Base-by-base conservation (phyloP, 2,113 vertebrate genomes). In the Pseudopodoces humilis region DNA sequence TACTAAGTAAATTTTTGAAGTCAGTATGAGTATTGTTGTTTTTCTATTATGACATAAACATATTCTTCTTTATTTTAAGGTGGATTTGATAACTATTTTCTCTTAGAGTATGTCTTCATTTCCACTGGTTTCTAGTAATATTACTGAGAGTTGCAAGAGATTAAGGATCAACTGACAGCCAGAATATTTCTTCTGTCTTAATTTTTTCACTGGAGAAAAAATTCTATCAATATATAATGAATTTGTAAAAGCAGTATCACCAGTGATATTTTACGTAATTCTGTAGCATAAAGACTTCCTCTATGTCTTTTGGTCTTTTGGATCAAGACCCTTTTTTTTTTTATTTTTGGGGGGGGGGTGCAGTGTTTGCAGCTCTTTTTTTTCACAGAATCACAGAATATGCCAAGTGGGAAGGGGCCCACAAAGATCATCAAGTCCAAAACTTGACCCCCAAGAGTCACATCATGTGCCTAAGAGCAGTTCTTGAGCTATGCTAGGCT, bases 401-500 rank as follows among this genome's bases (percentile, higher is more conserved):
- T 10, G 2, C 4, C 30, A 14, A 47, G 6, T 41, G 24, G 4
- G 13, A 87, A 47, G 14, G 24, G 11, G 47, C 3, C 23, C 2
- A 3, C 11, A 30, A 47, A 11, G 24, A 64, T n/a, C 9, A 55
- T 33, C 0, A 1, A 25, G 41, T 47, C 15, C 16, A 56, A 41
- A 13, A 12, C 16, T 21, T 55, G 43, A 13, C 9, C 13, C 18
- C 19, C 23, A 56, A 22, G n/a, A 74, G 28, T 15, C n/a, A 39
- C 28, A 28, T 2, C 49, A 8, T 47, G 50, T 19, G 28, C n/a
- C 28, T 28, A 1, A 39, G 30, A 56, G n/a, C 23, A 13, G 7
- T 35, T 43, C 30, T 23, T 39, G 15, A 47, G 6, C 41, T 33
- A 39, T 55, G 68, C 8, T 14, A 33, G 39, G 21, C 39, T 83